phyloP scores from a whole-genome alignment of 1,140 invertebrate species.

The Helicoverpa zea region DNA sequence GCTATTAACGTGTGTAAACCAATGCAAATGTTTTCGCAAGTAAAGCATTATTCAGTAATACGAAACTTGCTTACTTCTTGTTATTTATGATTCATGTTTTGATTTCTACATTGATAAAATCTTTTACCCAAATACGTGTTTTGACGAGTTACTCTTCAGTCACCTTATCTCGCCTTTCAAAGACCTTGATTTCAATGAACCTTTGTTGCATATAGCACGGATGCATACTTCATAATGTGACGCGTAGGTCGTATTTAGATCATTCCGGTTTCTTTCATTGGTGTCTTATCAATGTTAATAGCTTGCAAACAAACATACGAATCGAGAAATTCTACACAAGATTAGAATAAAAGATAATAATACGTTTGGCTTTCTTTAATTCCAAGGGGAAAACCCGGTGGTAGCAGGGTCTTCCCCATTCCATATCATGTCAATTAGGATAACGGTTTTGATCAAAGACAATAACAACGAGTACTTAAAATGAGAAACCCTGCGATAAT shows the following conservation, averaged over 20 bases:
- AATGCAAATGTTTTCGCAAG: slow-evolving; percentile 22
- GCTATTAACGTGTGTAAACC: slow-evolving; percentile 10
- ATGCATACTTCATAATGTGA: neutral
- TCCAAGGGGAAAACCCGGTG: too few species aligned
- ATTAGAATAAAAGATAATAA: too few species aligned
- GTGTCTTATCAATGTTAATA: too few species aligned
- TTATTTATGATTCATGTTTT: neutral
- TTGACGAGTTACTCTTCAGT: neutral
- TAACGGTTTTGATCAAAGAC: too few species aligned
- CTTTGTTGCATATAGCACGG: neutral
- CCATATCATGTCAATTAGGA: too few species aligned
- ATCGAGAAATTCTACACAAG: too few species aligned
- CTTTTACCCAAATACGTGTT: neutral
- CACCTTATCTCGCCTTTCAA: slow-evolving; percentile 8
- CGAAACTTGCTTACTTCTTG: slow-evolving; percentile 2
- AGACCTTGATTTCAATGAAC: slow-evolving; percentile 24
- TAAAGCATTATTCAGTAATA: slow-evolving; percentile 3
- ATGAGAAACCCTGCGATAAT: too few species aligned
- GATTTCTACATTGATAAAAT: neutral
- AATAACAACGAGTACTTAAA: too few species aligned
- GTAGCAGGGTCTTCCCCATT: too few species aligned
- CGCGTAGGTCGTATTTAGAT: neutral
- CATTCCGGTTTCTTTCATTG: too few species aligned
- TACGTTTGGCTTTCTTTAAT: too few species aligned
- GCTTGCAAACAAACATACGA: too few species aligned